Conservation (phyloP, 2,888 invertebrate species). For the Tanytarsus gracilentus region DNA sequence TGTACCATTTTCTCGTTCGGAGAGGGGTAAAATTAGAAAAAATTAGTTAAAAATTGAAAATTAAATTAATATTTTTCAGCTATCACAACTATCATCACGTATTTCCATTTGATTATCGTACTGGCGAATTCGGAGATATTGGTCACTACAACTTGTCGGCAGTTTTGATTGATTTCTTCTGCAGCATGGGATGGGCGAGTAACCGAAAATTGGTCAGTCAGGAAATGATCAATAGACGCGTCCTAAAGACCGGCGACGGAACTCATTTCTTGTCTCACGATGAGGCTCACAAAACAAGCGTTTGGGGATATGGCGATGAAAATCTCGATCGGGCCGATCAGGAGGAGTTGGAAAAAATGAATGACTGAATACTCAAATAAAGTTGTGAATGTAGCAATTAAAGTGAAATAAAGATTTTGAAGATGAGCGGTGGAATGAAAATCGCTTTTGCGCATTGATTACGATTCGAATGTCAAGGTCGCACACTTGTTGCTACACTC, state of each 20-base stretch:
- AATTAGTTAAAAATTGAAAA: constrained; percentile 25
- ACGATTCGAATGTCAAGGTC: too few relatives aligned
- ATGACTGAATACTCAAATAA: constrained; percentile 38
- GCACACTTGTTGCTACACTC: too few relatives aligned
- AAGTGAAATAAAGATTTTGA: too few relatives aligned
- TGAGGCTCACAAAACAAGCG: constrained; percentile 39
- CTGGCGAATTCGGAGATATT: constrained; percentile 53
- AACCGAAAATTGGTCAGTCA: constrained; percentile 55
- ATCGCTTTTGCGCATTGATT: too few relatives aligned
- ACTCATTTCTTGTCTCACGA: constrained; percentile 43
- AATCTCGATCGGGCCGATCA: constrained; percentile 51
- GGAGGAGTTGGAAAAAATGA: constrained; percentile 48
- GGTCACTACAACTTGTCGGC: constrained; percentile 63
- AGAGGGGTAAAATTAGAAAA: constrained; percentile 1
- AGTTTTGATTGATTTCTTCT: constrained; percentile 68
- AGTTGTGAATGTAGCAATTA: too few relatives aligned
- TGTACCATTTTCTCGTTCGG: constrained; percentile 8
- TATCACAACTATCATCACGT: constrained; percentile 56
- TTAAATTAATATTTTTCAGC: constrained; percentile 43
- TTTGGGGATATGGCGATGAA: constrained; percentile 57
- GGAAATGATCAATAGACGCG: constrained; percentile 49
- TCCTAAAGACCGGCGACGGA: constrained; percentile 53
- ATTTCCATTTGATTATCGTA: constrained; percentile 59
- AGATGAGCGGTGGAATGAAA: too few relatives aligned
- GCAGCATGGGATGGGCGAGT: constrained; percentile 71